A percentile compares a stretch with the other conserved stretches of the same genome.
These are phyloP conservation scores for Anthophora plumipes DNA, from an alignment of 2,888 invertebrate species.

Conservation along the genomic window DNA sequence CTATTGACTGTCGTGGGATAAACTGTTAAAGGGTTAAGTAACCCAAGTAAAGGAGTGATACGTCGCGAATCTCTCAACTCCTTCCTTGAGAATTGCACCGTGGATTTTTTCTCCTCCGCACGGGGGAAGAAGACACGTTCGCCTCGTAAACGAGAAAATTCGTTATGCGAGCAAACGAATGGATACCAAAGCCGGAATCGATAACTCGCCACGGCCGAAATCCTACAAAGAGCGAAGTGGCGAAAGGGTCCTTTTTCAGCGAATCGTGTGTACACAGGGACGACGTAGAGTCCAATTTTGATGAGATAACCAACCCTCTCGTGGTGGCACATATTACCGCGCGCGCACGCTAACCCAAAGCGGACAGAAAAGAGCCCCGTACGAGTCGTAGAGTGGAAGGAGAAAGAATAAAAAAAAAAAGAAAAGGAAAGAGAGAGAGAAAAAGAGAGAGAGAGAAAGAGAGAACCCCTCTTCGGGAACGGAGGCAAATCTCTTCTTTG, in stretches of 20 bases:
- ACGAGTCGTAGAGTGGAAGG: slow-evolving; percentile 33
- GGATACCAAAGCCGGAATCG: slow-evolving; percentile 77
- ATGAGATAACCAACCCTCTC: slow-evolving; percentile 83
- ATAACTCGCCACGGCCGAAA: slow-evolving; percentile 78
- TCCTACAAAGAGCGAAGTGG: slow-evolving; percentile 81
- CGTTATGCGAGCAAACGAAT: slow-evolving; percentile 39
- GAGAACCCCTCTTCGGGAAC: slow-evolving; percentile 77
- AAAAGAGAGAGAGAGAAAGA: slow-evolving; percentile 66
- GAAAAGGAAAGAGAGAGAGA: slow-evolving; percentile 53
- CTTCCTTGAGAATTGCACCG: no score
- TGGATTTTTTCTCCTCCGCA: no score
- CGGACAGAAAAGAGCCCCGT: slow-evolving; percentile 48
- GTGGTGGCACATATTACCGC: slow-evolving; percentile 77
- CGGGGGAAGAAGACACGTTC: no score
- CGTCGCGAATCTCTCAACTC: no score
- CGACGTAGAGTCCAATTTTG: slow-evolving; percentile 79
- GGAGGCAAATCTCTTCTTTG: slow-evolving; percentile 84
- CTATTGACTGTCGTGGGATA: no score
- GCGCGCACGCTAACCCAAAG: slow-evolving; percentile 68
- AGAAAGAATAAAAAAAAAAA: slow-evolving; percentile 71
- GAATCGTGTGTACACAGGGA: slow-evolving; percentile 56
- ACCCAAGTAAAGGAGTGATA: no score
- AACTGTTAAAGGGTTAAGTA: no score
- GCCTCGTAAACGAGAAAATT: slow-evolving; percentile 19
- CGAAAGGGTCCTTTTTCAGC: slow-evolving; percentile 63